Evolutionary conservation across 92 coral and sea anemone genomes (phyloP), one percentile per base, ranked within the genome.

Genomic region (Umimayanthus chanpuru): DNA sequence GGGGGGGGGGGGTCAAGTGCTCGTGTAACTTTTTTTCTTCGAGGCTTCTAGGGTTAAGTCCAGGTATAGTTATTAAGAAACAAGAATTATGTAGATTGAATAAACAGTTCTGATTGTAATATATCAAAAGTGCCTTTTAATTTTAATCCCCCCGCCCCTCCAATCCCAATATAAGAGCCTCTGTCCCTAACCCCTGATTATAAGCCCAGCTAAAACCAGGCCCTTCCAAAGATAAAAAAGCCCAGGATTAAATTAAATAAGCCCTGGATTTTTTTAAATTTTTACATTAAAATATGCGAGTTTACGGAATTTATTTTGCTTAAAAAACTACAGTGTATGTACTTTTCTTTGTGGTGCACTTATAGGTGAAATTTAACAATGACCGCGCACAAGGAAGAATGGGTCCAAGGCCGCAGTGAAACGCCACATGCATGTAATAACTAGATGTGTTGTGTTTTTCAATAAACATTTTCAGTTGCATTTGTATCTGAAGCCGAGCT

Each of bases 271-370:
- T 66, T 66, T 66, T 41, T 41, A 66, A 66, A 66, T 66, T 66
- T 66, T 66, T 66, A 15, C 25, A 66, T 66, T 66, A 66, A 66
- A 66, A 66, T 66, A 66, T 15, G 72, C 23, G 72, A 66, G 25
- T 66, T 66, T 66, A 66, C 72, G 72, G 72, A 66, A 66, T 66
- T 66, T 66, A 66, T 66, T 66, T 66, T 66, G 72, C 72, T 66
- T 66, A 66, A 66, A 66, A 66, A 15, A 66, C 26, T 16, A 66
- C 72, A 66, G 72, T 66, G 47, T 26, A 66, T 23, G 72, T 16
- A 66, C 72, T 20, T 66, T 66, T 41, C 47, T 41, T 41, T 41
- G 47, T 41, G 47, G 47, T 41, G 47, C 47, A 41, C 47, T 41
- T 66, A 66, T 66, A 66, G 26, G 26, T 23, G 26, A 66, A 4